Evolutionary conservation across 1,140 invertebrate genomes (phyloP).

Genomic region (Coelopa frigida): DNA sequence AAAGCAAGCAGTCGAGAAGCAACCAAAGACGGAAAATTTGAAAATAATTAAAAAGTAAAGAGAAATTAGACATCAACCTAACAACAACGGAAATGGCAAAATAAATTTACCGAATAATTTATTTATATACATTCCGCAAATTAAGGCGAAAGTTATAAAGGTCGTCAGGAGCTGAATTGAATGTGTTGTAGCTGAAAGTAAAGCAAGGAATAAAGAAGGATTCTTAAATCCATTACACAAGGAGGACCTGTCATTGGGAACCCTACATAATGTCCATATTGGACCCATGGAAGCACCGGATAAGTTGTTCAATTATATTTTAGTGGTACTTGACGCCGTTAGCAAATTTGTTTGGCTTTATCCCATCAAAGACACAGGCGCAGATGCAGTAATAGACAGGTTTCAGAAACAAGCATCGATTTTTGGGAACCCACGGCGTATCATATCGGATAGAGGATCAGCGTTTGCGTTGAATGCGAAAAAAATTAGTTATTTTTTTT

Average conservation of each 20-base stretch:
- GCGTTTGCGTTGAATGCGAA: too few relatives aligned
- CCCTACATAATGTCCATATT: constrained; percentile 12
- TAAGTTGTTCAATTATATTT: constrained; percentile 41
- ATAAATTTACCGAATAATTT: too few relatives aligned
- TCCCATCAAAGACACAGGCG: constrained; percentile 5
- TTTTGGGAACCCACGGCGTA: too few relatives aligned
- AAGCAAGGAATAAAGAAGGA: constrained; percentile 42
- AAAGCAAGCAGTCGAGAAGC: too few relatives aligned
- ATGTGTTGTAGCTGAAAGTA: constrained; percentile 25
- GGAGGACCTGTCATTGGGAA: constrained; percentile 21
- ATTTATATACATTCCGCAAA: neutral
- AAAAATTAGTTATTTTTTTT: too few relatives aligned
- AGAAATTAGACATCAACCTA: too few relatives aligned
- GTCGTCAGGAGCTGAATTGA: constrained; percentile 28
- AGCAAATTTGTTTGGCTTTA: constrained; percentile 44
- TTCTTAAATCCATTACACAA: constrained; percentile 28
- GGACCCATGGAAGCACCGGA: constrained; percentile 33
- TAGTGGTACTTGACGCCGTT: constrained; percentile 39
- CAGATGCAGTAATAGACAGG: constrained; percentile 14
- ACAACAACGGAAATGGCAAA: too few relatives aligned
- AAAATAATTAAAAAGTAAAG: too few relatives aligned
- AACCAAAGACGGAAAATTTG: too few relatives aligned
- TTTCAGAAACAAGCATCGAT: constrained; percentile 21
- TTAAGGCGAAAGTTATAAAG: constrained; percentile 19
- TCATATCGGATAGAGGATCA: too few relatives aligned